Conservation (phyloP, 1,140 invertebrate genomes). For the Octopus sinensis region DNA sequence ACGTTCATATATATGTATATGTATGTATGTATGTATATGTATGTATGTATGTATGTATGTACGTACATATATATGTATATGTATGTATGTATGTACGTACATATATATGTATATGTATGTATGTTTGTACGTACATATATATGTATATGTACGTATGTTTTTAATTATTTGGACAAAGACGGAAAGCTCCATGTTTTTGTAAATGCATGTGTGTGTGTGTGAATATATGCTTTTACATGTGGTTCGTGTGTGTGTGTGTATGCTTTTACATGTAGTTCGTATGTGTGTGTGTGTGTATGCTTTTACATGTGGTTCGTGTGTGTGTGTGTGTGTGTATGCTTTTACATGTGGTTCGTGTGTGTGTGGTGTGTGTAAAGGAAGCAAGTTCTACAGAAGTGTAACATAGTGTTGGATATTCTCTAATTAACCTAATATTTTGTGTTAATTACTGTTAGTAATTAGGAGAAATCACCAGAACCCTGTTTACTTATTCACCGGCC, state of each 20-base stretch:
- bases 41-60: background rate
- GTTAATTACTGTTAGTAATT: too few species aligned
- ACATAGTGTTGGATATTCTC: too few species aligned
- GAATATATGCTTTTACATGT: too few species aligned
- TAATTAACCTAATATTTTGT: too few species aligned
- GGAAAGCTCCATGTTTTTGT: too few species aligned
- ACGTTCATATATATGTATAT: background rate
- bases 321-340: background rate
- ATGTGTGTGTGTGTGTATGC: background rate
- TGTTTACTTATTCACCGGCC: too few species aligned
- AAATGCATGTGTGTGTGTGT: too few species aligned
- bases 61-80: background rate
- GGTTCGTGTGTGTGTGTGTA: background rate
- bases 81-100: background rate
- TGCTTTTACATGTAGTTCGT: background rate
- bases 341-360: background rate
- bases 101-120: slow-evolving; percentile 1
- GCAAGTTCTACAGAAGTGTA: too few species aligned
- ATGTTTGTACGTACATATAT: background rate
- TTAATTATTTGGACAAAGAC: too few species aligned
- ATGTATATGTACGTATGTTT: too few species aligned
- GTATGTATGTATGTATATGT: background rate
- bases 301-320: background rate
- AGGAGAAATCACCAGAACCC: too few species aligned
- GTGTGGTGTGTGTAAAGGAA: too few species aligned